phyloP scores from a whole-genome alignment of 2,797 vertebrate genomes.

The Enteromius afrohamiltoni region DNA sequence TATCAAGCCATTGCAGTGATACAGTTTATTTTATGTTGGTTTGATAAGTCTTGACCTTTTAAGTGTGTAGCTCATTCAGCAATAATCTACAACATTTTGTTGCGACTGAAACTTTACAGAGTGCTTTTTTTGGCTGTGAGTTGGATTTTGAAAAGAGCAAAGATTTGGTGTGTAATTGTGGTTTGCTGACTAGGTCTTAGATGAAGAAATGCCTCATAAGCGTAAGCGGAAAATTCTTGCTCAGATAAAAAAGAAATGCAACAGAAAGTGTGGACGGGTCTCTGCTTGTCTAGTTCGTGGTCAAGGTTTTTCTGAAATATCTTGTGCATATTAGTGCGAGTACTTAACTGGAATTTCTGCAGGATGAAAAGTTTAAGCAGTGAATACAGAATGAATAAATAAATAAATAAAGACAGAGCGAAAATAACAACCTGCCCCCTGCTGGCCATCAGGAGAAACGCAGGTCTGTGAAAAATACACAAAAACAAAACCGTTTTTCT shows the following conservation, averaged over 20 bases:
- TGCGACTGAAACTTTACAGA: constrained; percentile 7
- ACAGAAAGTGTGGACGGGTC: constrained; percentile 21
- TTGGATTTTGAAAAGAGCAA: constrained; percentile 27
- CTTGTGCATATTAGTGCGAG: background rate
- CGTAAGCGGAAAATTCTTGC: constrained; percentile 43
- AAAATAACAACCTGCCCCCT: constrained; percentile 17
- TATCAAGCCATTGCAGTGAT: background rate
- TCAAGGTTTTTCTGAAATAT: background rate
- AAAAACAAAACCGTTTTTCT: background rate
- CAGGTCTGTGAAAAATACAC: background rate
- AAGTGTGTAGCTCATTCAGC: constrained; percentile 7
- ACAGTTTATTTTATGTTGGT: background rate
- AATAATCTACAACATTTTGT: background rate
- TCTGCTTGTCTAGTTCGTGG: constrained; percentile 22
- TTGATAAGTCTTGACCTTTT: constrained; percentile 21
- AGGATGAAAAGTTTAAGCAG: background rate
- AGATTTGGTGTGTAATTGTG: constrained; percentile 57
- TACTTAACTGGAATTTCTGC: background rate
- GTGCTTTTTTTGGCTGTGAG: constrained; percentile 49
- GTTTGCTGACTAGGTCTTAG: constrained; percentile 57
- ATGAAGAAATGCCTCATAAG: constrained; percentile 45
- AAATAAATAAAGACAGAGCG: background rate
- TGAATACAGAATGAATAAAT: background rate
- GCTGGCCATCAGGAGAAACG: constrained; percentile 18
- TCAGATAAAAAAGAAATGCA: constrained; percentile 47